A percentile compares a stretch with the other conserved stretches of the same genome.
These are phyloP conservation scores for Formica selysi DNA, from an alignment of 1,140 invertebrate species.

Conservation along the genomic window DNA sequence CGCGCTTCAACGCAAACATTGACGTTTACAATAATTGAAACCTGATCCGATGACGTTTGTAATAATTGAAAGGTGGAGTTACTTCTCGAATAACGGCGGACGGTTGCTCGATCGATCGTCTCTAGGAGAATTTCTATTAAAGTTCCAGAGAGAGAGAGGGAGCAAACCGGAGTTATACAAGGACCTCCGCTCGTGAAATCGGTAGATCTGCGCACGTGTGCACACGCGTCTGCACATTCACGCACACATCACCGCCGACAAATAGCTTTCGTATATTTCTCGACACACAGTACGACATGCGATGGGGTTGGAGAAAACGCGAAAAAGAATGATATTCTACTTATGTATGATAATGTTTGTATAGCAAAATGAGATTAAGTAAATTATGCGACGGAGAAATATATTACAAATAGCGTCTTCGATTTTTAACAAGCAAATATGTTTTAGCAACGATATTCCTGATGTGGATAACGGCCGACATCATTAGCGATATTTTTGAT, in stretches of 20 bases:
- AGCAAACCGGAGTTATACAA: slow-evolving; percentile 43
- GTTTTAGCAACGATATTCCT: slow-evolving; percentile 11
- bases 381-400: background rate
- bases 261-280: slow-evolving; percentile 46
- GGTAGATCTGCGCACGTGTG: slow-evolving; percentile 6
- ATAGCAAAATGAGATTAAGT: slow-evolving; percentile 29
- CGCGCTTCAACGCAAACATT: slow-evolving; percentile 20
- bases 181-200: slow-evolving; percentile 21
- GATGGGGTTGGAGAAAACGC: slow-evolving; percentile 9
- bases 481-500: background rate
- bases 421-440: slow-evolving; percentile 10
- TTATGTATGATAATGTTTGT: slow-evolving; percentile 20
- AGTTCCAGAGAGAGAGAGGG: slow-evolving; percentile 10
- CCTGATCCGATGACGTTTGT: slow-evolving; percentile 49
- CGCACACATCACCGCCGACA: slow-evolving; percentile 22
- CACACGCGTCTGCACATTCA: background rate
- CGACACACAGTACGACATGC: background rate
- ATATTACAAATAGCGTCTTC: background rate
- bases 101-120: slow-evolving; percentile 45
- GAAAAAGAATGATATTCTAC: slow-evolving; percentile 33
- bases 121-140: slow-evolving; percentile 60
- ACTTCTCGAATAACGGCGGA: slow-evolving; percentile 16
- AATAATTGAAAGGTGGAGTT: slow-evolving; percentile 61
- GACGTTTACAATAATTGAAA: slow-evolving; percentile 61
- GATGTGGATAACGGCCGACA: background rate